Conservation (phyloP, 1,140 invertebrate species). For the Mya arenaria region DNA sequence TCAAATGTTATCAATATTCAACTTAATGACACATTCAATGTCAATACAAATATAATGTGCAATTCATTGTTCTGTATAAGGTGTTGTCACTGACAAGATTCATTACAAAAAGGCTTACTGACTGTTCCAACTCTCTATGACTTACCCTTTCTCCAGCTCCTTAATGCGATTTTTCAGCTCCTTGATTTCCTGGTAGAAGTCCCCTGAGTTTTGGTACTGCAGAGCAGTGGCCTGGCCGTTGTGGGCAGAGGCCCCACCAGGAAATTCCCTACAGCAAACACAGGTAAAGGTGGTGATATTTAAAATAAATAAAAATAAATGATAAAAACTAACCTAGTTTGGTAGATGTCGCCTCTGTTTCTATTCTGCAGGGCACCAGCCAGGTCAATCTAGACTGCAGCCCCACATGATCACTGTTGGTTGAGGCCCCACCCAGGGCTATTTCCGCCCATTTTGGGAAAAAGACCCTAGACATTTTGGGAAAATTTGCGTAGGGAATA, state of each 20-base stretch:
- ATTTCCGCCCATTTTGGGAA: no score
- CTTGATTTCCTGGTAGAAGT: slow-evolving; percentile 80
- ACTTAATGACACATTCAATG: no score
- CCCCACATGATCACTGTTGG: not conserved
- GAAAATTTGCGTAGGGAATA: no score
- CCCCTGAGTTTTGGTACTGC: not conserved
- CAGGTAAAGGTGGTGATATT: not conserved
- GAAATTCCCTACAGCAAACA: not conserved
- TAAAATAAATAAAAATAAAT: not conserved
- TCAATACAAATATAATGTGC: no score
- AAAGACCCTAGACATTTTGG: no score
- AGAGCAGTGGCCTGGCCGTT: not conserved
- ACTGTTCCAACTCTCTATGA: not conserved
- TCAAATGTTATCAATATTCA: no score
- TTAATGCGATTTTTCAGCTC: slow-evolving; percentile 88
- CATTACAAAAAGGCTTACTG: not conserved
- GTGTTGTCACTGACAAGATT: not conserved
- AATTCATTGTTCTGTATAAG: not conserved
- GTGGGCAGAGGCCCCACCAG: not conserved
- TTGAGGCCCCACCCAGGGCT: no score
- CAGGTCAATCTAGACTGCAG: not conserved
- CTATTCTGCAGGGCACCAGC: not conserved
- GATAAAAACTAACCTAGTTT: not conserved
- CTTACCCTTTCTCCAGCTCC: slow-evolving; percentile 84
- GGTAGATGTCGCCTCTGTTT: not conserved